Evolutionary conservation across 1,140 invertebrate genomes (phyloP), one percentile per base, ranked within the genome.

Genomic region (Probaryconus sp.): DNA sequence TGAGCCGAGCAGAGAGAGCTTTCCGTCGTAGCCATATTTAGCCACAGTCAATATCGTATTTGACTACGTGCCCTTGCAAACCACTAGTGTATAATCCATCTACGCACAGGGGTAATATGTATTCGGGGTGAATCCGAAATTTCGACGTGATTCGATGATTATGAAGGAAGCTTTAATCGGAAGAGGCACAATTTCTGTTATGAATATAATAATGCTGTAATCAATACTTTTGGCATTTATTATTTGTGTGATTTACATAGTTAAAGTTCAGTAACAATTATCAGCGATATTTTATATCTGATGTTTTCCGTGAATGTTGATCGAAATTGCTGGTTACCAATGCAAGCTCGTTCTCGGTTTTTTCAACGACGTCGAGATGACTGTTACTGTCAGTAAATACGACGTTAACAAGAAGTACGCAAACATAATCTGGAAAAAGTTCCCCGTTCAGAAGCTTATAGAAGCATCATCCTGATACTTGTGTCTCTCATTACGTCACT

Each of bases 51-150:
- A 56, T 76, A 67, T 60, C 70, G 78, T 78, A 80, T 80, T 79
- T 78, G 76, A 78, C 61, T 76, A 80, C 78, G 78, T 80, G 78
- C 78, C 55, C 47, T 50, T 69, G 78, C 76, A 80, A 80, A 80
- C 73, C 76, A 45, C 70, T 38, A 60, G 69, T 76, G 73, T 78
- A 80, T 80, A 80, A 80, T 80, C 76, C 76, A 71, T 33, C 58
- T 64, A 72, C 60, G 55, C 51, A 65, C 47, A 76, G 56, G 37
- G 69, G 50, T 56, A 63, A 68, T 43, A 56, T 48, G 56, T 48
- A 45, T 28, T 43, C 21, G 40, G 53, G 56, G 64, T 43, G 56
- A 63, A 35, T 50, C 28, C 30, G 11, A 18, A 64, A 37, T 37
- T 55, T 53, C 53, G 26, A 47, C 35, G 64, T 61, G 48, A 71